These are phyloP conservation scores for Archocentrus centrarchus DNA, from an alignment of 2,113 vertebrate species.

Conservation along the genomic window DNA sequence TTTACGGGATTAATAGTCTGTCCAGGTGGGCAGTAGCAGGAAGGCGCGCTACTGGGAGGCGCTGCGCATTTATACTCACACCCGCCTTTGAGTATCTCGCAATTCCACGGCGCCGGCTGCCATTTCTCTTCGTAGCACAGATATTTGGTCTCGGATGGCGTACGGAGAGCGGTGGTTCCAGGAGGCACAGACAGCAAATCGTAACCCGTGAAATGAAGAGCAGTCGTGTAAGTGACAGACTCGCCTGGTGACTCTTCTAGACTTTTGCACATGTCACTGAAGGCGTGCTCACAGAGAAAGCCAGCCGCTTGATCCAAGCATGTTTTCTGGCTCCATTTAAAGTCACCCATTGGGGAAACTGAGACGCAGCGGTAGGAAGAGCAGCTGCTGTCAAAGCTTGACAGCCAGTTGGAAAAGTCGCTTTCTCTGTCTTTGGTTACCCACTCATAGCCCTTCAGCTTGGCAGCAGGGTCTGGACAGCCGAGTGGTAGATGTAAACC, in stretches of 20 bases:
- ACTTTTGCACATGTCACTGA: background rate
- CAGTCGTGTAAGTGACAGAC: slow-evolving; percentile 36
- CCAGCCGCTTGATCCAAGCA: slow-evolving; percentile 37
- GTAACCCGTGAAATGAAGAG: slow-evolving; percentile 9
- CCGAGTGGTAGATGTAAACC: slow-evolving; percentile 52
- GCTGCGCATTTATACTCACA: slow-evolving; percentile 61
- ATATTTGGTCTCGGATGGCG: slow-evolving; percentile 26
- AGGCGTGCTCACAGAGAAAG: slow-evolving; percentile 69
- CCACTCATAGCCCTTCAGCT: slow-evolving; percentile 70
- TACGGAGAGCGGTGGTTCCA: slow-evolving; percentile 46
- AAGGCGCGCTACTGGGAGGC: background rate
- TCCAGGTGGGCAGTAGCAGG: slow-evolving; percentile 65
- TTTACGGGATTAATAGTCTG: slow-evolving; percentile 25
- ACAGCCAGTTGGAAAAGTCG: slow-evolving; percentile 66
- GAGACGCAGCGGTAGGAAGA: slow-evolving; percentile 60
- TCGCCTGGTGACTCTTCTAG: fast-evolving
- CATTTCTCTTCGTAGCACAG: slow-evolving; percentile 57
- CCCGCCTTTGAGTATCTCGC: slow-evolving; percentile 60
- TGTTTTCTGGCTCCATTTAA: slow-evolving; percentile 51
- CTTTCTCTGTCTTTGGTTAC: slow-evolving; percentile 46
- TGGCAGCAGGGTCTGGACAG: slow-evolving; percentile 36
- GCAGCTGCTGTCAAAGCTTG: slow-evolving; percentile 46
- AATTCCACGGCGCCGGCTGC: slow-evolving; percentile 71
- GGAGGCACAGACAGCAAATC: slow-evolving; percentile 6
- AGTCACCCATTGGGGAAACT: slow-evolving; percentile 36